phyloP scores from a whole-genome alignment of 2,113 vertebrate species.

The Misgurnus mizolepis region DNA sequence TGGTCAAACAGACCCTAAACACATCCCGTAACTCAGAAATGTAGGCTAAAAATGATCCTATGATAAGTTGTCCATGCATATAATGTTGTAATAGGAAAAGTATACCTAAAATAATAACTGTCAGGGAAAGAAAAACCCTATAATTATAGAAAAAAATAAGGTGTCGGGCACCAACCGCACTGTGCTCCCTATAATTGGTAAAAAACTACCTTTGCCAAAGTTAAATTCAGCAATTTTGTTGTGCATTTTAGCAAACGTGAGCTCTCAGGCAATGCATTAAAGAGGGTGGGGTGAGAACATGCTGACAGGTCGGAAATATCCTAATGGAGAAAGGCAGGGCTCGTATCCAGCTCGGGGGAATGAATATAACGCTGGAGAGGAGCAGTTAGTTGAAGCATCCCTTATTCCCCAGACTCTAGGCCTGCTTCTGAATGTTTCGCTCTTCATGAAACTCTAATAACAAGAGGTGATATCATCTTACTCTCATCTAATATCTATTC shows the following conservation, averaged over 20 bases:
- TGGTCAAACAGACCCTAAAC: no score
- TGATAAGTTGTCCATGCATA: no score
- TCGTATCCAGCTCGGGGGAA: slow-evolving; percentile 24
- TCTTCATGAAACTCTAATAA: slow-evolving; percentile 50
- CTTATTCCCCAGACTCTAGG: slow-evolving; percentile 36
- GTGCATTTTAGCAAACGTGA: slow-evolving; percentile 13
- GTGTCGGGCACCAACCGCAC: neutral
- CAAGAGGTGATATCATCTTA: slow-evolving; percentile 34
- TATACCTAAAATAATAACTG: neutral
- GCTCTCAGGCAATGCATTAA: slow-evolving; percentile 36
- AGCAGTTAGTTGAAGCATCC: slow-evolving; percentile 18
- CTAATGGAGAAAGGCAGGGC: slow-evolving; percentile 40
- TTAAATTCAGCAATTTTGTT: slow-evolving; percentile 29
- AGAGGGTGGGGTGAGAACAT: slow-evolving; percentile 34
- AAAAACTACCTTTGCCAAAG: neutral
- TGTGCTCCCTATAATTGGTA: neutral
- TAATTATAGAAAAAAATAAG: neutral
- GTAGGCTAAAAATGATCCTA: neutral
- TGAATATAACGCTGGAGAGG: slow-evolving; percentile 30
- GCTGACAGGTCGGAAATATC: slow-evolving; percentile 48
- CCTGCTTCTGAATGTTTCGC: slow-evolving; percentile 43
- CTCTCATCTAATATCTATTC: neutral
- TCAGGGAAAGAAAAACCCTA: neutral
- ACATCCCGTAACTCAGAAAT: no score
- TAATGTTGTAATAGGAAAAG: no score